Percentiles rank a stretch among this genome's conserved stretches.
phyloP scores from a whole-genome alignment of 1,140 invertebrate genomes.

The Euura saliciscinereae region DNA sequence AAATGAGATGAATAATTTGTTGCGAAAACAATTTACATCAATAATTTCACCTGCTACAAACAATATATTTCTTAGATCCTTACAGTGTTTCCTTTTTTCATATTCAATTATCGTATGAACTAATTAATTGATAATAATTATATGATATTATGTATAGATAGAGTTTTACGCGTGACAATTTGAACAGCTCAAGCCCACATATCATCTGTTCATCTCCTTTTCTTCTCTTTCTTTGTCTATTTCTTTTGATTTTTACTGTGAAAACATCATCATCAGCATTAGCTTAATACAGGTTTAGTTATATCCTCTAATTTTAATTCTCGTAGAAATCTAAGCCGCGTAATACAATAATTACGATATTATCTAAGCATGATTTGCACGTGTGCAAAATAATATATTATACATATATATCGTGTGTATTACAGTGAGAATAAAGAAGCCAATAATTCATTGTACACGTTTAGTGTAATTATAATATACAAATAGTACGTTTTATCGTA shows the following conservation, averaged over 20 bases:
- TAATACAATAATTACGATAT: slow-evolving; percentile 1
- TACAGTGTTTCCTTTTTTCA: neutral
- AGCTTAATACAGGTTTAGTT: neutral
- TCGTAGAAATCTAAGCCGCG: neutral
- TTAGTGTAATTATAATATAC: neutral
- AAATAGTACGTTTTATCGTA: neutral
- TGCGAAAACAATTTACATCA: no score
- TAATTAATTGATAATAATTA: no score
- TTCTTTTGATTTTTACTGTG: neutral
- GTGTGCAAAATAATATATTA: neutral
- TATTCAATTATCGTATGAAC: neutral
- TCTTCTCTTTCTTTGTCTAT: no score
- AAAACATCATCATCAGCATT: neutral
- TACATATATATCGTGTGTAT: neutral
- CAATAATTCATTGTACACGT: neutral
- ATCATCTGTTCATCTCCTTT: neutral
- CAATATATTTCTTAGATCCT: neutral
- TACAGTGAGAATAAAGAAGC: neutral
- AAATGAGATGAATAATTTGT: no score
- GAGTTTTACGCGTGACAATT: neutral
- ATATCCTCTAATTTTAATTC: neutral
- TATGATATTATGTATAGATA: neutral
- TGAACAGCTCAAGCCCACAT: neutral
- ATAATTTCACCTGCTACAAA: neutral
- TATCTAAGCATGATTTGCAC: neutral